Percentiles rank a stretch among this genome's conserved stretches.
Evolutionary conservation across 2,888 invertebrate species (phyloP).

Genomic region (Andrena haemorrhoa): DNA sequence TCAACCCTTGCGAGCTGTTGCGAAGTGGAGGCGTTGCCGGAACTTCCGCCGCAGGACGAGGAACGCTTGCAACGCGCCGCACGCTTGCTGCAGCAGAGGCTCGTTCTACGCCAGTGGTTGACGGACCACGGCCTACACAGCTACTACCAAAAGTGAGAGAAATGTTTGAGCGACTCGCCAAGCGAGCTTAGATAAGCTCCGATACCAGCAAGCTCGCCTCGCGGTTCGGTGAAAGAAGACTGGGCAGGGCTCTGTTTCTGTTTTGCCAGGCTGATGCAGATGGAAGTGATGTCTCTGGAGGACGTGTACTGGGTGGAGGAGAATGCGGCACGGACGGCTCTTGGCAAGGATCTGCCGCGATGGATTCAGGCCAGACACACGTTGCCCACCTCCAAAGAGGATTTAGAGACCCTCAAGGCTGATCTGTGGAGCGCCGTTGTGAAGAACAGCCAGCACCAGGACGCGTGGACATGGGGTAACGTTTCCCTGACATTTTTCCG

Average conservation of each 20-base stretch:
- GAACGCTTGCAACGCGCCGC: conserved; percentile 93
- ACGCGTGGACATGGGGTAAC: conserved; percentile 95
- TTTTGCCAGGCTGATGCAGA: conserved; percentile 88
- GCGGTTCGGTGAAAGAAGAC: not conserved
- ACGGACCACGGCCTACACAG: conserved; percentile 90
- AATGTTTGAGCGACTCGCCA: not conserved
- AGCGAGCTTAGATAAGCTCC: not conserved
- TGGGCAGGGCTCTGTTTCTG: not conserved
- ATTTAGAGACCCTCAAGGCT: conserved; percentile 91
- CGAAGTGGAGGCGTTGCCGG: conserved; percentile 91
- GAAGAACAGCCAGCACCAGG: conserved; percentile 93
- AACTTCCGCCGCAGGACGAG: conserved; percentile 93
- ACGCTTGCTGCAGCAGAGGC: conserved; percentile 92
- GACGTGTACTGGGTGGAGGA: conserved; percentile 97
- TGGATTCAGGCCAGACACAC: conserved; percentile 94
- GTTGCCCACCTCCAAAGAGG: conserved; percentile 92
- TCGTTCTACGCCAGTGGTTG: conserved; percentile 95
- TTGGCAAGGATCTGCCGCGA: conserved; percentile 92
- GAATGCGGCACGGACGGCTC: conserved; percentile 90
- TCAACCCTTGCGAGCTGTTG: conserved; percentile 93
- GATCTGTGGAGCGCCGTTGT: conserved; percentile 95
- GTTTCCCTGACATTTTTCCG: not conserved
- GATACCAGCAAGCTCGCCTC: not conserved
- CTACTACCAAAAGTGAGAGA: conserved; percentile 89
- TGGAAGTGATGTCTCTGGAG: conserved; percentile 94